Percentiles rank a stretch among this genome's conserved stretches.
Evolutionary conservation across 2,888 invertebrate species (phyloP).

Genomic region (Synergus umbraculus): DNA sequence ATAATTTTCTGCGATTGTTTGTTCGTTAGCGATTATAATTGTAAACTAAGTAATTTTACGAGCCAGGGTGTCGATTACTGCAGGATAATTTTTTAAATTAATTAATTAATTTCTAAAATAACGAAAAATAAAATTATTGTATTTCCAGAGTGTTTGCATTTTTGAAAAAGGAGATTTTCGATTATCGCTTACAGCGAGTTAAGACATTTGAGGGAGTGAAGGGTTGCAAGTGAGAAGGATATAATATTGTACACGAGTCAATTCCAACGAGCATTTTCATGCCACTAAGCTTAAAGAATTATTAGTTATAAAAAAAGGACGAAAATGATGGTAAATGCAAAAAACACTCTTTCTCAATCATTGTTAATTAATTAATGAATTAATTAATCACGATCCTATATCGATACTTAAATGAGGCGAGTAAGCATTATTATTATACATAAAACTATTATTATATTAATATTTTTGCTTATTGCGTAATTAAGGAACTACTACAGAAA

Average conservation of each 20-base stretch:
- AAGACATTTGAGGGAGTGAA: neutral
- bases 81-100: neutral
- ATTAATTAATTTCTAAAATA: neutral
- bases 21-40: neutral
- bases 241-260: slow-evolving; percentile 75
- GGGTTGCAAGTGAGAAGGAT: slow-evolving; percentile 24
- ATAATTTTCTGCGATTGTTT: neutral
- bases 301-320: slow-evolving; percentile 64
- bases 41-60: neutral
- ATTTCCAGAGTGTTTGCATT: neutral
- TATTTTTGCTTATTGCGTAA: slow-evolving; percentile 76
- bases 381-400: slow-evolving; percentile 72
- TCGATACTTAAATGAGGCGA: slow-evolving; percentile 69
- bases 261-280: slow-evolving; percentile 77
- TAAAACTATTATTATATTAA: slow-evolving; percentile 75
- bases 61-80: neutral
- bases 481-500: slow-evolving; percentile 72
- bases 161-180: slow-evolving; percentile 14
- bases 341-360: slow-evolving; percentile 72
- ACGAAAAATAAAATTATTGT: neutral
- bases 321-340: slow-evolving; percentile 40
- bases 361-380: slow-evolving; percentile 70
- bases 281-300: slow-evolving; percentile 76
- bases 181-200: slow-evolving; percentile 17
- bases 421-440: slow-evolving; percentile 68